Conservation (phyloP, 2,888 invertebrate species). For the Anoncus sp. region DNA sequence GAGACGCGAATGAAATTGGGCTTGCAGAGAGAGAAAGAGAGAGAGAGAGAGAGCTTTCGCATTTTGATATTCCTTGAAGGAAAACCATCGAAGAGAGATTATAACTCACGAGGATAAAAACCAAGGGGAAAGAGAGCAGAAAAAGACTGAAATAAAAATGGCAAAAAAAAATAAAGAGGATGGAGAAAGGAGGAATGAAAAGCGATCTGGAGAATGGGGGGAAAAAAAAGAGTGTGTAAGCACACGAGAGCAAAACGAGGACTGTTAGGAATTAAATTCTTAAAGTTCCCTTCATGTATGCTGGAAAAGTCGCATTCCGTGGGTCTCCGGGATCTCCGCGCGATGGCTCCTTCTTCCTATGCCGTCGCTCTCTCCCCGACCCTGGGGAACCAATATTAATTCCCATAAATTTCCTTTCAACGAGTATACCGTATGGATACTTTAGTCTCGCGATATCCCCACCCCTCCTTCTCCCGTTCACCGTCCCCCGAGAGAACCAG, state of each 20-base stretch:
- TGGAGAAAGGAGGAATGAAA: slow-evolving; percentile 50
- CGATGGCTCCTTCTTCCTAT: slow-evolving; percentile 59
- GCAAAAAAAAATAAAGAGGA: slow-evolving; percentile 31
- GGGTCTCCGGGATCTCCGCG: slow-evolving; percentile 75
- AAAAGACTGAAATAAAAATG: slow-evolving; percentile 45
- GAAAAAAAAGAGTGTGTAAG: slow-evolving; percentile 58
- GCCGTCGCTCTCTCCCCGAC: slow-evolving; percentile 63
- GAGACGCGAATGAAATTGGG: slow-evolving; percentile 84
- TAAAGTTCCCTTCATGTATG: slow-evolving; percentile 82
- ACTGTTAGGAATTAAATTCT: slow-evolving; percentile 82
- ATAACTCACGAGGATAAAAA: slow-evolving; percentile 49
- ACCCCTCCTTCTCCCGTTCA: slow-evolving; percentile 43
- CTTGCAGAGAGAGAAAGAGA: slow-evolving; percentile 63
- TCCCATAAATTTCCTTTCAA: slow-evolving; percentile 83
- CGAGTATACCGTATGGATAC: slow-evolving; percentile 76
- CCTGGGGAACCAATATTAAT: slow-evolving; percentile 82
- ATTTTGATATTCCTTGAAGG: slow-evolving; percentile 84
- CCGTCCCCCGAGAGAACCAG: slow-evolving; percentile 50
- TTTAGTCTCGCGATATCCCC: slow-evolving; percentile 46
- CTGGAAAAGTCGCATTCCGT: slow-evolving; percentile 82
- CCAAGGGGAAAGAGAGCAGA: slow-evolving; percentile 76
- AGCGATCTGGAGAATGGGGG: slow-evolving; percentile 50
- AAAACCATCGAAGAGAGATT: slow-evolving; percentile 47
- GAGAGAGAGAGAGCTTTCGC: slow-evolving; percentile 84
- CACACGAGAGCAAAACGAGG: slow-evolving; percentile 60